Evolutionary conservation across 1,140 invertebrate species (phyloP), one percentile per base, ranked within the genome.

Genomic region (Heliconius hermathena): DNA sequence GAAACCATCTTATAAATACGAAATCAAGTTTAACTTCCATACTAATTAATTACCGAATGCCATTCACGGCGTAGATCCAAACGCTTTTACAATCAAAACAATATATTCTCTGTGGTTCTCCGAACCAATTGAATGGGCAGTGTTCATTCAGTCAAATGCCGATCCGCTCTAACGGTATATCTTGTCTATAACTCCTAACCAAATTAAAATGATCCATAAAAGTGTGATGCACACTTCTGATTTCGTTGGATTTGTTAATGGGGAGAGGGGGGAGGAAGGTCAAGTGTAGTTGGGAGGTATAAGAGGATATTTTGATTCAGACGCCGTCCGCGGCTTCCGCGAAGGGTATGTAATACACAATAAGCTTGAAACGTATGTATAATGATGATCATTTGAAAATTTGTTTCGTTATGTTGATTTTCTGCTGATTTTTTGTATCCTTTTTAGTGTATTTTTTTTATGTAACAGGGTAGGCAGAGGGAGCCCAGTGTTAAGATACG

Each of bases 271-370:
- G 70, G 70, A 71, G 80, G 78, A 11, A 71, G 86, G 73, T 84
- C 83, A 76, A 29, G 70, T 38, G 13, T 22, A 18, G 16, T 26
- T 84, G 86, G 83, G 79, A 22, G 46, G 73, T 77, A 74, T 83
- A 85, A 84, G 84, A 87, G 86, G 86, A 87, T 87, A 85, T 87
- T 87, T 87, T 86, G 85, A 87, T 87, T 86, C 86, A 82, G 74
- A 79, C 72, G 74, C 82, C 85, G 86, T 87, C 71, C 29, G 57
- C 74, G 81, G 84, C 86, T 87, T 87, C 86, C 86, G 85, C 83
- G 86, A 87, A 87, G 84, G 80, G 80, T 76, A 82, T 81, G 83
- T 84, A 83, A 86, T 87, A 86, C 81, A 76, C 81, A 85, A 83
- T 87, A 85, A 86, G 83, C 75, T 76, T 57, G 81, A 81, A 66